Evolutionary conservation across 2,113 vertebrate genomes (phyloP).

Genomic region (Dermatemys mawii): DNA sequence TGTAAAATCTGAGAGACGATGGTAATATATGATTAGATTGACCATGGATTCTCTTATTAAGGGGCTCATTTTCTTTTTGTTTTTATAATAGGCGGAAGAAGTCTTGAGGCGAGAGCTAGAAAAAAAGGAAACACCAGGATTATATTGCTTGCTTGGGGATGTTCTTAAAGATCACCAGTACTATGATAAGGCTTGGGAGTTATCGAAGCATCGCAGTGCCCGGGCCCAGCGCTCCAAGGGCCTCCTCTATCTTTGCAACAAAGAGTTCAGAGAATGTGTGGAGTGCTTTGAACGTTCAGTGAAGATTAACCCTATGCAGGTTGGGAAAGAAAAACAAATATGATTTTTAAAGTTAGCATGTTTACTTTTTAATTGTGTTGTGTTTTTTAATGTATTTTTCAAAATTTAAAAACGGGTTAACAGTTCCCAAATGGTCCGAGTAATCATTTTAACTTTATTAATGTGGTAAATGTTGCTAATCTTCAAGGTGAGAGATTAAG

Average conservation of each 20-base stretch:
- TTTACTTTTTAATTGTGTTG: neutral
- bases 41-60: neutral
- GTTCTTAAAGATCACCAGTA: constrained; percentile 89
- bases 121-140: constrained; percentile 88
- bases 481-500: neutral
- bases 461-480: neutral
- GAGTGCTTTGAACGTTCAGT: constrained; percentile 92
- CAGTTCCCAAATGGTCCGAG: neutral
- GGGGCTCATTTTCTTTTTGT: neutral
- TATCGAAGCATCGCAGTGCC: constrained; percentile 89
- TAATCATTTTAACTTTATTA: neutral
- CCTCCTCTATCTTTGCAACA: constrained; percentile 89
- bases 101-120: constrained; percentile 90
- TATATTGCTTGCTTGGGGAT: constrained; percentile 95
- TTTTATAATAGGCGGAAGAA: constrained; percentile 88
- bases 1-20: neutral
- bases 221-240: constrained; percentile 94
- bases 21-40: neutral
- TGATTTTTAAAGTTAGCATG: neutral
- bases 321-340: constrained; percentile 39
- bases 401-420: neutral
- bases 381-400: neutral
- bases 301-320: constrained; percentile 93
- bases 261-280: constrained; percentile 86
- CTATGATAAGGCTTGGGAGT: constrained; percentile 94